A percentile compares a stretch with the other conserved stretches of the same genome.
phyloP scores from a whole-genome alignment of 2,888 invertebrate genomes.

The Apamea sordens region DNA sequence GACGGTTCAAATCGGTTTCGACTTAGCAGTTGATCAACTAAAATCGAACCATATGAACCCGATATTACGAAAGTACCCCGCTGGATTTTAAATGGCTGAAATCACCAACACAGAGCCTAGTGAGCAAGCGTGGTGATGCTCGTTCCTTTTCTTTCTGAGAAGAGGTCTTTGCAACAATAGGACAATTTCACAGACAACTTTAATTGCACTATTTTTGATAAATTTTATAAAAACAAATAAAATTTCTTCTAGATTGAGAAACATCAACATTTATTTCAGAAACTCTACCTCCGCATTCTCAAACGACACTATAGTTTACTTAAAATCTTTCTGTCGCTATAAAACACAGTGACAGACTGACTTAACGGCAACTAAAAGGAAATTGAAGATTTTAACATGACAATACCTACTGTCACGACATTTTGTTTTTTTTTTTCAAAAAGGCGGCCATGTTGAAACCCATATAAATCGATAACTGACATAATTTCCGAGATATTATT shows the following conservation, averaged over 20 bases:
- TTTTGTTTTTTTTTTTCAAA: too few species aligned
- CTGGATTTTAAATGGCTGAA: neutral
- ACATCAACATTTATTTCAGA: constrained; percentile 17
- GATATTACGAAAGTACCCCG: too few species aligned
- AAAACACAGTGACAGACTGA: neutral
- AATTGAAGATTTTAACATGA: too few species aligned
- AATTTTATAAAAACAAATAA: neutral
- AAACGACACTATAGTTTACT: neutral
- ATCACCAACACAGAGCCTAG: neutral
- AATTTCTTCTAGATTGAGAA: neutral
- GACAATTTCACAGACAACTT: neutral
- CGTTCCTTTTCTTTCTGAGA: too few species aligned
- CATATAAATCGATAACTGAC: too few species aligned
- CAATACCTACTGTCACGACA: too few species aligned
- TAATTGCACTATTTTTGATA: neutral
- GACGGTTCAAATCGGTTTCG: neutral
- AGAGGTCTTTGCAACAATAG: neutral
- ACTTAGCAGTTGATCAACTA: neutral
- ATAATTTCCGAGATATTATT: too few species aligned
- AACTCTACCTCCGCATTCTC: neutral
- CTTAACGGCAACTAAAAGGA: neutral
- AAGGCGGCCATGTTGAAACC: too few species aligned
- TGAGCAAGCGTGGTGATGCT: neutral
- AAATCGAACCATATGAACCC: neutral
- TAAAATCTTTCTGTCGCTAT: neutral